phyloP scores from a whole-genome alignment of 2,797 vertebrate species.

The Cyclopterus lumpus region DNA sequence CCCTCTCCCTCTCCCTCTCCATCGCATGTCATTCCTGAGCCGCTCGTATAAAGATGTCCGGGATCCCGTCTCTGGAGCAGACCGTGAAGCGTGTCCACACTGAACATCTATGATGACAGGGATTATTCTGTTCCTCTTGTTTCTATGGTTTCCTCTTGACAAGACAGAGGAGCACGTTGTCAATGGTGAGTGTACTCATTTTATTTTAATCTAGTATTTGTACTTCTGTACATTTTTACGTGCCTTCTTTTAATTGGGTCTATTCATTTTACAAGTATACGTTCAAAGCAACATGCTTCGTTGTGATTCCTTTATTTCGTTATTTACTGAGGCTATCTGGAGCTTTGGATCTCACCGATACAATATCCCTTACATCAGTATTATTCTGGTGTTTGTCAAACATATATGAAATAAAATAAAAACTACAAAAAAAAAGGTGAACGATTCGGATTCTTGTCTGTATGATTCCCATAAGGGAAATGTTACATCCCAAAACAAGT shows the following conservation, averaged over 20 bases:
- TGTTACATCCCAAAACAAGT: neutral
- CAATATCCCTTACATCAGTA: neutral
- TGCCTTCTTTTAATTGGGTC: neutral
- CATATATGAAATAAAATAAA: neutral
- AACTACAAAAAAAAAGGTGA: neutral
- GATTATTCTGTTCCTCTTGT: constrained; percentile 76
- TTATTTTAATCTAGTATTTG: neutral
- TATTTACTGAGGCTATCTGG: neutral
- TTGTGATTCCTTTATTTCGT: neutral
- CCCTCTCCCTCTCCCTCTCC: constrained; percentile 63
- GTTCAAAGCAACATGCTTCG: neutral
- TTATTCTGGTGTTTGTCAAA: neutral
- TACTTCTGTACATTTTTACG: neutral
- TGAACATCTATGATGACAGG: constrained; percentile 72
- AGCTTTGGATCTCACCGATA: neutral
- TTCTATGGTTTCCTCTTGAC: constrained; percentile 68
- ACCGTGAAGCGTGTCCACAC: constrained; percentile 38
- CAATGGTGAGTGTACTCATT: constrained; percentile 75
- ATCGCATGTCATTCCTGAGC: constrained; percentile 53
- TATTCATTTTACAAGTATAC: neutral
- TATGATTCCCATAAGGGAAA: neutral
- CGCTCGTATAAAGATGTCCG: constrained; percentile 72
- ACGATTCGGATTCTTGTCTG: neutral
- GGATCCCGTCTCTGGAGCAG: constrained; percentile 58
- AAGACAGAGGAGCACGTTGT: constrained; percentile 77